Evolutionary conservation across 2,888 invertebrate genomes (phyloP).

Genomic region (Eubasilissa splendida): DNA sequence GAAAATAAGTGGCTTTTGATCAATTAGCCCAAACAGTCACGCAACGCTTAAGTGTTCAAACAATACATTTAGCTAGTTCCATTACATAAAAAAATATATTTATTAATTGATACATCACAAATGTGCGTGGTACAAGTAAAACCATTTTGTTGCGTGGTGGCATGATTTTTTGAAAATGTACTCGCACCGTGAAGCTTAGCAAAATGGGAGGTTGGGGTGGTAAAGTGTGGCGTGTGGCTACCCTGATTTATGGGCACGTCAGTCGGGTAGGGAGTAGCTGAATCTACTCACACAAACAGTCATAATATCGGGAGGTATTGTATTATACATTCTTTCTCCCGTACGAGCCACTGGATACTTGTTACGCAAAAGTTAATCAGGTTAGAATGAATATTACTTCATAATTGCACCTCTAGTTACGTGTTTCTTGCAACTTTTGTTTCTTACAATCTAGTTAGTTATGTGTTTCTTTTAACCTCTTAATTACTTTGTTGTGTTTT

Average conservation of each 20-base stretch:
- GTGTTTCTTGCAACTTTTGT: conserved; percentile 3
- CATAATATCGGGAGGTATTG: conserved; percentile 13
- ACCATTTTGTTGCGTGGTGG: conserved; percentile 11
- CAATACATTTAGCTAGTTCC: not conserved
- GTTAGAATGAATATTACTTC: conserved; percentile 11
- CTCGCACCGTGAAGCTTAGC: conserved; percentile 11
- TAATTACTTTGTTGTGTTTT: too few species aligned
- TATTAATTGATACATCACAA: not conserved
- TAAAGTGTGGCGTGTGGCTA: conserved; percentile 50
- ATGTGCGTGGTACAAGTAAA: conserved; percentile 3
- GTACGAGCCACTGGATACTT: not conserved
- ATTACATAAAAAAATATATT: not conserved
- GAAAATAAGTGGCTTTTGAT: conserved; percentile 55
- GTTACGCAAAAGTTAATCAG: conserved; percentile 27
- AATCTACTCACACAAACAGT: conserved; percentile 38
- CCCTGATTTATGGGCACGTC: conserved; percentile 55
- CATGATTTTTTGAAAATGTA: conserved; percentile 12
- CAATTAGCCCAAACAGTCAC: conserved; percentile 57
- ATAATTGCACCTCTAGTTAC: not conserved
- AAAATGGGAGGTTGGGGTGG: conserved; percentile 25
- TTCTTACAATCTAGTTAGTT: not conserved
- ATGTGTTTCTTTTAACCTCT: too few species aligned
- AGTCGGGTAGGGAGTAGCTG: conserved; percentile 28
- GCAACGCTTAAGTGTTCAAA: conserved; percentile 37
- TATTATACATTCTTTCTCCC: not conserved